Conservation (phyloP, 2,888 invertebrate species). For the Andrena chrysosceles region DNA sequence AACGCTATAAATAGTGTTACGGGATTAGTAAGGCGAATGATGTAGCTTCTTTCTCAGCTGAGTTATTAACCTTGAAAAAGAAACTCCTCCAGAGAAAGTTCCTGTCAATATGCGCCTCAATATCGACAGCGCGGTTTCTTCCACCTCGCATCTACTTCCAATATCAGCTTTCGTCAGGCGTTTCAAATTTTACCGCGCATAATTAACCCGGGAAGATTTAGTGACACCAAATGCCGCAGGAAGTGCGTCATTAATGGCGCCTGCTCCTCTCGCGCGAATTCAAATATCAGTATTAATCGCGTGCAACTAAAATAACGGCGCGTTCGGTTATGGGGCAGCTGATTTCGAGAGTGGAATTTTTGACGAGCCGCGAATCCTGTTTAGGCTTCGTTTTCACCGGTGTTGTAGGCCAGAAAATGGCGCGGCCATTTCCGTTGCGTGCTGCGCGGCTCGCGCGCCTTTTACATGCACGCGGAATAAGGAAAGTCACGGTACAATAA, state of each 20-base stretch:
- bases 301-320: constrained; percentile 2
- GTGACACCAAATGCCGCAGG: too few species aligned
- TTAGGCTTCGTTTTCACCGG: constrained; percentile 59
- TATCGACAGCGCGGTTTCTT: constrained; percentile 27
- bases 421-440: constrained; percentile 36
- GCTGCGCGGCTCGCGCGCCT: constrained; percentile 36
- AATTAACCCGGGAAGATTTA: not conserved
- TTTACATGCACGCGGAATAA: constrained; percentile 54
- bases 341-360: constrained; percentile 28
- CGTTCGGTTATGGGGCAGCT: constrained; percentile 25
- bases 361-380: constrained; percentile 22
- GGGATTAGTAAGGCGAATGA: constrained; percentile 30
- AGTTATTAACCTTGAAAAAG: constrained; percentile 56
- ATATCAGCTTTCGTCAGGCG: not conserved
- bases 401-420: constrained; percentile 50
- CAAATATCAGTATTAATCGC: constrained; percentile 8
- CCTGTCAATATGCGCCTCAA: constrained; percentile 28
- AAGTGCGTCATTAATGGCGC: too few species aligned
- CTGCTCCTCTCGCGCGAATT: not conserved
- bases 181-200: not conserved
- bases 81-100: constrained; percentile 64
- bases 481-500: constrained; percentile 68
- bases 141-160: not conserved
- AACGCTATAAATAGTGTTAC: constrained; percentile 11
- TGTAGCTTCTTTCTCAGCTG: constrained; percentile 25